Evolutionary conservation across 2,888 invertebrate species (phyloP), one percentile per base, ranked within the genome.

Genomic region (Pseudanteris insignis): DNA sequence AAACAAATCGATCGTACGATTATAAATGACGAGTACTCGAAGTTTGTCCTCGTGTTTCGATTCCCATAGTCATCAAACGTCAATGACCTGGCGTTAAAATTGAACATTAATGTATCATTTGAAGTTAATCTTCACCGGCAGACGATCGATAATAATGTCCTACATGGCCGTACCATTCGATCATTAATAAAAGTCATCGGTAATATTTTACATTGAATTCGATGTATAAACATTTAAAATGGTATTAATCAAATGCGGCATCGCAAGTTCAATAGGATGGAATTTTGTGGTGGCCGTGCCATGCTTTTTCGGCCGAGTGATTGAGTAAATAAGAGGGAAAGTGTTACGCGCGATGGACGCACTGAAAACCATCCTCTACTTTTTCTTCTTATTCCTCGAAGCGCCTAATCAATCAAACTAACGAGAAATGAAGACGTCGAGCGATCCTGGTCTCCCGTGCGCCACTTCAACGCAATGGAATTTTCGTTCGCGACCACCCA

Each of bases 311-410:
- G 18, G 18, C 3, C 18, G 18, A 18, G 7, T 7, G 44, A 34
- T 43, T 37, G 14, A 33, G 36, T 30, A 24, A 46, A 54, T 13
- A 46, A 54, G 7, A 54, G 12, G 29, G 34, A 44, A 44, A 44
- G 53, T 44, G 25, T 38, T 15, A 44, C 53, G 37, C 34, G 28
- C 15, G 29, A 21, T 6, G 26, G 3, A 3, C 18, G 18, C 18
- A 18, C 6, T 6, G 18, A 14, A 18, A 18, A 18, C 18, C 18
- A 4, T 18, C 18, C 18, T 3, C 18, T 18, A 3, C 10, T 18
- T 6, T n/a, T n/a, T n/a, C n/a, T 2, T 37, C 5, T 32, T 10
- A n/a, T n/a, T n/a, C n/a, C n/a, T 4, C 1, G 26, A 36, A 25
- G 14, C 29, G 14, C 9, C 25, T 40, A 32, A 50, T 50, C 15